Base-by-base conservation (phyloP, 1,140 invertebrate genomes). In the Achatina immaculata region DNA sequence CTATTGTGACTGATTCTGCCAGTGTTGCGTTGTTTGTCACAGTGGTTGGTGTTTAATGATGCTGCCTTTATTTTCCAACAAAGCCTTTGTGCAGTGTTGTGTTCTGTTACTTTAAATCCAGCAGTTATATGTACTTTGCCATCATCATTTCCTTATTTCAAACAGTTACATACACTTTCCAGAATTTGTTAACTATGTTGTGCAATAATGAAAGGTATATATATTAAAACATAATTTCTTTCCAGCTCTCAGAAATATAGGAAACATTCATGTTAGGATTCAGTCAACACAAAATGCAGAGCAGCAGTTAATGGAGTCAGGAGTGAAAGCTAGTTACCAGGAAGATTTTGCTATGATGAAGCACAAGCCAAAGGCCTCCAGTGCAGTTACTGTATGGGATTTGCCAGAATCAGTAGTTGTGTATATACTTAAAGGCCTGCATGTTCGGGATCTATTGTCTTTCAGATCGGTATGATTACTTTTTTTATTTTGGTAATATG, bases 341-440 rank as follows among this genome's bases (percentile, higher is more conserved):
- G 42, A 74, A 7, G 11, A 19, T 45, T 51, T 2, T 14, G n/a
- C 21, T 19, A n/a, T 36, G 28, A 28, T 51, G 16, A 74, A 19
- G 62, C 28, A 48, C 76, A 80, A 85, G 45, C 86, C 86, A 11
- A 83, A 85, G 19, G 86, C 87, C 19, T 79, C 86, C 7, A 85
- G 85, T 66, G 82, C 82, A 58, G 78, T 83, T 14, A 89, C 89
- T 69, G 85, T 91, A 78, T 90, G 88, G 86, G 84, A 86, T 74
- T 75, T 91, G 9, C 89, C 90, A 55, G 88, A 89, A 58, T 89
- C 90, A 83, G 75, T 91, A 28, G 45, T 90, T 11, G 62, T 90
- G 3, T 84, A 85, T 73, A 82, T 91, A 16, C 81, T 90, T 21
- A 85, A 85, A 80, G 82, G 83, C 19, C 76, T 91, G 11, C 89